A percentile compares a stretch with the other conserved stretches of the same genome.
Conservation (phyloP, 2,888 invertebrate species). For the Cryptops parisi region DNA sequence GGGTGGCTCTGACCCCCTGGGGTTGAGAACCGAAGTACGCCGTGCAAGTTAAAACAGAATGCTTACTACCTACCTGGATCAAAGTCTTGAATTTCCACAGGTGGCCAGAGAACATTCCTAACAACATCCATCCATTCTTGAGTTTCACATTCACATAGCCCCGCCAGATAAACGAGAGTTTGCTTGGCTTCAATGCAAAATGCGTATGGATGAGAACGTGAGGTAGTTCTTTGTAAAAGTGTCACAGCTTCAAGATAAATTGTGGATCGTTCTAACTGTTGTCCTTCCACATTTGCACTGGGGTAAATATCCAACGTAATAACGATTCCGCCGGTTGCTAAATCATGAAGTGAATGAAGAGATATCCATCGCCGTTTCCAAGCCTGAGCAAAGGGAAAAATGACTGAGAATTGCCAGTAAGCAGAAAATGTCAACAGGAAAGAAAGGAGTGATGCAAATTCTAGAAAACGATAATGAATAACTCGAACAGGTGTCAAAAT, state of each 20-base stretch:
- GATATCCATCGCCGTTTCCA: constrained; percentile 19
- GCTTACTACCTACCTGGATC: no score
- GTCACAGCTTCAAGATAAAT: constrained; percentile 17
- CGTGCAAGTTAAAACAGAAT: no score
- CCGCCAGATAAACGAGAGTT: constrained; percentile 42
- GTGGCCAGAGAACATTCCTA: constrained; percentile 37
- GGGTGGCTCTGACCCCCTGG: no score
- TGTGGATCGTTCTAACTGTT: constrained; percentile 16
- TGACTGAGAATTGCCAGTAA: no score
- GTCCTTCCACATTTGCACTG: constrained; percentile 15
- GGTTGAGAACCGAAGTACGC: no score
- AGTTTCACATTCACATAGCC: constrained; percentile 46
- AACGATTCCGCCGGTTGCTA: constrained; percentile 12
- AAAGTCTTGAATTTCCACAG: not conserved
- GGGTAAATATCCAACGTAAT: constrained; percentile 17
- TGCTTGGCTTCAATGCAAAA: constrained; percentile 41
- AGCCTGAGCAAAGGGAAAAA: constrained; percentile 13
- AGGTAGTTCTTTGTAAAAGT: constrained; percentile 8
- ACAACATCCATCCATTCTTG: constrained; percentile 55
- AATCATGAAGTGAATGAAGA: constrained; percentile 15
- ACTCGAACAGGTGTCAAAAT: no score
- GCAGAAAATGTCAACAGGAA: no score
- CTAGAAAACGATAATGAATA: no score
- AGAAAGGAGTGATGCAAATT: no score
- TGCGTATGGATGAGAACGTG: constrained; percentile 44